Percentiles rank a stretch among this genome's conserved stretches.
Conservation (phyloP, 2,888 invertebrate genomes). For the Lithophane ornitopus region DNA sequence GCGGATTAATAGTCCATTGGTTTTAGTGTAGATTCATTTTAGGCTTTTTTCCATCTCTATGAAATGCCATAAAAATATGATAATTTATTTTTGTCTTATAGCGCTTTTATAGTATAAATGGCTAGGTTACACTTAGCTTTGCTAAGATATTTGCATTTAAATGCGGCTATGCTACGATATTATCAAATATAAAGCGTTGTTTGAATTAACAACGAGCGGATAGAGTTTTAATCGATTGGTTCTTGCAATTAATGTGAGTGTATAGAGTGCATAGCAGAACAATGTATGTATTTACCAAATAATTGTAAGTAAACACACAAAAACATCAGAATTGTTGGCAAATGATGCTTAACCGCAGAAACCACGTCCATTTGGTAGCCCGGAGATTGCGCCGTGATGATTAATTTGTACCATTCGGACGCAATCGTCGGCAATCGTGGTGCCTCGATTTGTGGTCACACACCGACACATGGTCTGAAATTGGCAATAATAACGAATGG, state of each 20-base stretch:
- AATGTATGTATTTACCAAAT: background rate
- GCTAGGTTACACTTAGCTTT: background rate
- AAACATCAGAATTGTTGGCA: constrained; percentile 26
- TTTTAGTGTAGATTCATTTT: constrained; percentile 61
- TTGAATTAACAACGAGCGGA: background rate
- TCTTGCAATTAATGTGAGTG: background rate
- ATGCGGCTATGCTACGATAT: background rate
- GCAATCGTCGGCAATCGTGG: constrained; percentile 5
- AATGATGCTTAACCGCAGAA: constrained; percentile 49
- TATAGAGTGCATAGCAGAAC: no score
- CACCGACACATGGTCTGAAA: constrained; percentile 9
- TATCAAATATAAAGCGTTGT: background rate
- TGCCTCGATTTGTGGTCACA: constrained; percentile 37
- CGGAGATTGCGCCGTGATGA: constrained; percentile 54
- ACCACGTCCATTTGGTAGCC: constrained; percentile 34
- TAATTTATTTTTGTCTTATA: background rate
- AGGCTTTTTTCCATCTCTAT: background rate
- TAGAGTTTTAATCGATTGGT: background rate
- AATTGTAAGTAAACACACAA: background rate
- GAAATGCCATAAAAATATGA: no score
- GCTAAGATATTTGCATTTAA: background rate
- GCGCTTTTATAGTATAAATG: no score
- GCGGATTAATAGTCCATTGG: constrained; percentile 74
- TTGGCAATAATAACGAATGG: constrained; percentile 5
- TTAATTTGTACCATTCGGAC: constrained; percentile 35